Conservation (phyloP, 2,888 invertebrate species). For the Xylophagus ater region DNA sequence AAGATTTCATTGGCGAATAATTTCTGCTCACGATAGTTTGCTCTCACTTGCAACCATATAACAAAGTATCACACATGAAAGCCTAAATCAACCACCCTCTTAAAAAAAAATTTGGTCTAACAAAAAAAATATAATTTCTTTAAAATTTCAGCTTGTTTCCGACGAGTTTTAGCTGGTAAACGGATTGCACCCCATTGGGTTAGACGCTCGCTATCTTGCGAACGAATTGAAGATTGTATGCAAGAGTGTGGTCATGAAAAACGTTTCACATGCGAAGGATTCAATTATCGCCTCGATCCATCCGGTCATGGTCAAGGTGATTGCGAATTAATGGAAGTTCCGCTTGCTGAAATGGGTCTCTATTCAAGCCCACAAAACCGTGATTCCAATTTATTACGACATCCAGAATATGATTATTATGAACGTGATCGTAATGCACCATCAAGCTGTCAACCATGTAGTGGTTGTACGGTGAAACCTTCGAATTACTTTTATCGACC, state of each 20-base stretch:
- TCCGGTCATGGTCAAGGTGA: constrained; percentile 60
- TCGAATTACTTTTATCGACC: constrained; percentile 26
- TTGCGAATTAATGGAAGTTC: constrained; percentile 64
- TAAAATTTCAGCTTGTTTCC: constrained; percentile 58
- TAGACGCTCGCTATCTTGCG: constrained; percentile 55
- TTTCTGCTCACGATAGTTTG: no score
- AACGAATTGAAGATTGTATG: constrained; percentile 64
- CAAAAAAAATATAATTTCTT: no score
- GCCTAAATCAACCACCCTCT: no score
- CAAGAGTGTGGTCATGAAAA: constrained; percentile 63
- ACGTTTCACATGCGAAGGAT: constrained; percentile 68
- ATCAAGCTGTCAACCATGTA: constrained; percentile 43
- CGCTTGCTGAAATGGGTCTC: constrained; percentile 56
- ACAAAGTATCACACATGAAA: no score
- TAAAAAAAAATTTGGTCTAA: no score
- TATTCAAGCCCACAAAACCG: constrained; percentile 39
- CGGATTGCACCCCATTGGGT: constrained; percentile 58
- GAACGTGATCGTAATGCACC: constrained; percentile 64
- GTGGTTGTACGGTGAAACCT: constrained; percentile 28
- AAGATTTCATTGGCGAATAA: no score
- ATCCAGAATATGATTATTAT: constrained; percentile 67
- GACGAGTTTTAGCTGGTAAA: constrained; percentile 62
- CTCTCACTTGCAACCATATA: no score
- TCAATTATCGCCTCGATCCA: constrained; percentile 70
- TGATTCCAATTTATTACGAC: constrained; percentile 40